Evolutionary conservation across 2,888 invertebrate genomes (phyloP).

Genomic region (Ophion slaviceki): DNA sequence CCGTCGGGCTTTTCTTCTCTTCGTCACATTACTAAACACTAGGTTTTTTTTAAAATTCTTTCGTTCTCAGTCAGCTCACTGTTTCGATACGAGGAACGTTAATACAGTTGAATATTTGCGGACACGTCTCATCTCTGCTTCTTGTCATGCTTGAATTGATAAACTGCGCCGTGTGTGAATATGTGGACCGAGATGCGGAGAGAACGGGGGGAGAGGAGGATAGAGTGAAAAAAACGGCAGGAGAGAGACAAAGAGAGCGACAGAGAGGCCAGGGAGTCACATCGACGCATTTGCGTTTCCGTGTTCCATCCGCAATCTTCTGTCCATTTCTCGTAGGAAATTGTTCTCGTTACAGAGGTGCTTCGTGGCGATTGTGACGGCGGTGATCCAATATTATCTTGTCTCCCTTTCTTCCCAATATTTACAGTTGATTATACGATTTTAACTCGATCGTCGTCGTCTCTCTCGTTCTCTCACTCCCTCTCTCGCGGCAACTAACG

Average conservation of each 20-base stretch:
- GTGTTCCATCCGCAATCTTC: not conserved
- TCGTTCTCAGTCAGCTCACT: conserved; percentile 81
- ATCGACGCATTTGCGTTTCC: conserved; percentile 11
- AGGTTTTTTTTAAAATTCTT: conserved; percentile 67
- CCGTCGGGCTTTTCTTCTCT: conserved; percentile 54
- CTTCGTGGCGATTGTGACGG: conserved; percentile 82
- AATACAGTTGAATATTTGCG: conserved; percentile 83
- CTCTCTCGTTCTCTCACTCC: conserved; percentile 41
- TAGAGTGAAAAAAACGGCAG: conserved; percentile 22
- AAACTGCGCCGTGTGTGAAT: conserved; percentile 60
- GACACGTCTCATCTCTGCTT: conserved; percentile 78
- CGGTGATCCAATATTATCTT: conserved; percentile 76
- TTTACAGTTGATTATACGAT: conserved; percentile 80
- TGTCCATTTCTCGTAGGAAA: conserved; percentile 17
- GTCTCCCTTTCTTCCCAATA: conserved; percentile 68
- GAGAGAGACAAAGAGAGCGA: conserved; percentile 27
- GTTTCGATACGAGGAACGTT: conserved; percentile 83
- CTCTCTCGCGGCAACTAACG: conserved; percentile 51
- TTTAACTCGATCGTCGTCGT: conserved; percentile 66
- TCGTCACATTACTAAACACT: conserved; percentile 41
- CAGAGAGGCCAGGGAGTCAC: not conserved
- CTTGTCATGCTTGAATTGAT: conserved; percentile 77
- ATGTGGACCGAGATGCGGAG: conserved; percentile 38
- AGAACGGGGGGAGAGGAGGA: not conserved
- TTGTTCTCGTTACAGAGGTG: conserved; percentile 65